Base-by-base conservation (phyloP, 2,113 vertebrate genomes). In the Eonycteris spelaea region DNA sequence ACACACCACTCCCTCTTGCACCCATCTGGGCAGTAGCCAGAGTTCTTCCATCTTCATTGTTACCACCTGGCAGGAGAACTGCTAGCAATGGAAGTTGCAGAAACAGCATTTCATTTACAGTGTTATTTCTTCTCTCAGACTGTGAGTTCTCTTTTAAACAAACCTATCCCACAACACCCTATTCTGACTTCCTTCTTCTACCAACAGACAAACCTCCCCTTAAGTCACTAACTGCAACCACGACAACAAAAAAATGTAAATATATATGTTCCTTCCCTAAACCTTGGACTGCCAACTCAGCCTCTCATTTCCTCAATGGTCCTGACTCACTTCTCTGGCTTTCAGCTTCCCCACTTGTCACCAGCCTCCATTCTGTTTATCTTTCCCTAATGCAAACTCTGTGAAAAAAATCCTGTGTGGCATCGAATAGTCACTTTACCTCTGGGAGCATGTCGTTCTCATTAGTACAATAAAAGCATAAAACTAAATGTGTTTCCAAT, bases 111-210 rank as follows among this genome's bases (percentile, higher is more conserved):
- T 59, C 51, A 35, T 28, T n/a, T 67, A 59, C 84, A 95, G 4
- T 79, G 30, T 88, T 78, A 15, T 65, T 86, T 77, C 61, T 55
- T 89, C n/a, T 40, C 71, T 85, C n/a, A 38, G n/a, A n/a, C 84
- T 86, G 79, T 40, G 65, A 15, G 35, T 45, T 86, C 65, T 70
- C 30, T 75, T 61, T 48, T 73, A 78, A 59, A 63, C 33, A 86
- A 75, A 86, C 1, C 15, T 40, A 18, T 2, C 9, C 3, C n/a
- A 26, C 7, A 3, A 7, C n/a, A 35, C 0, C 67, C 30, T 89
- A 10, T 55, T 68, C 45, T 89, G 57, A 80, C 92, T 95, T 92
- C 30, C 26, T 85, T 70, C 57, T 74, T 10, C 51, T 59, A 61
- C 6, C 40, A 88, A 61, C 55, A 94, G 28, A 65, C 38, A 30